Evolutionary conservation across 2,888 invertebrate species (phyloP).

Genomic region (Ormyrus nitidulus): DNA sequence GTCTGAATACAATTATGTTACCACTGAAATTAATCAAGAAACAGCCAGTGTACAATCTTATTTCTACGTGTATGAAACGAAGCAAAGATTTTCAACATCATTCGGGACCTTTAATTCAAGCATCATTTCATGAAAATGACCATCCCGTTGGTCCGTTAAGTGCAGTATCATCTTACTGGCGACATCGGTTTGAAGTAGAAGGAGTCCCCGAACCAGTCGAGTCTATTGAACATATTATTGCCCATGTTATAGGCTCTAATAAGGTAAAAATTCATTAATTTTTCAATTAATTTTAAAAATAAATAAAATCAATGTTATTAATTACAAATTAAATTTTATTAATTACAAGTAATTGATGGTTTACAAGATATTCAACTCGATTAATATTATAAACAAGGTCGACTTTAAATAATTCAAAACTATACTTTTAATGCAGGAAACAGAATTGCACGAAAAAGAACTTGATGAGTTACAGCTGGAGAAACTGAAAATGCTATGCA

Average conservation of each 20-base stretch:
- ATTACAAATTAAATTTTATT: no score
- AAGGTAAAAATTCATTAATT: slow-evolving; percentile 74
- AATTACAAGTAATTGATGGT: no score
- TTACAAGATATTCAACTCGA: no score
- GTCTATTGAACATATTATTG: slow-evolving; percentile 79
- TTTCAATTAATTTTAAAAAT: no score
- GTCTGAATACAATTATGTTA: neutral
- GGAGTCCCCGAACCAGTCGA: slow-evolving; percentile 77
- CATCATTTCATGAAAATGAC: slow-evolving; percentile 16
- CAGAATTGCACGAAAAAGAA: neutral
- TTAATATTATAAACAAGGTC: no score
- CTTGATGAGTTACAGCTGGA: slow-evolving; percentile 25
- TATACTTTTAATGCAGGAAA: neutral
- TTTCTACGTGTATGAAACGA: slow-evolving; percentile 3
- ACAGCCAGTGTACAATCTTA: neutral
- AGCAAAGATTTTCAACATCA: slow-evolving; percentile 14
- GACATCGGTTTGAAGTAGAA: slow-evolving; percentile 74
- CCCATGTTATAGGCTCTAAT: slow-evolving; percentile 77
- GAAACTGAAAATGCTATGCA: slow-evolving; percentile 31
- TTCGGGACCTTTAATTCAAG: neutral
- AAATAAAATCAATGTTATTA: no score
- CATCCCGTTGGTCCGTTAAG: slow-evolving; percentile 57
- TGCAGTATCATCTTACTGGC: slow-evolving; percentile 74
- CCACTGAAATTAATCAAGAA: slow-evolving; percentile 30
- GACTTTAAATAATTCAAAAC: no score